A percentile compares a stretch with the other conserved stretches of the same genome.
These are phyloP conservation scores for Oxyruncus cristatus DNA, from an alignment of 2,113 vertebrate species.

Conservation along the genomic window DNA sequence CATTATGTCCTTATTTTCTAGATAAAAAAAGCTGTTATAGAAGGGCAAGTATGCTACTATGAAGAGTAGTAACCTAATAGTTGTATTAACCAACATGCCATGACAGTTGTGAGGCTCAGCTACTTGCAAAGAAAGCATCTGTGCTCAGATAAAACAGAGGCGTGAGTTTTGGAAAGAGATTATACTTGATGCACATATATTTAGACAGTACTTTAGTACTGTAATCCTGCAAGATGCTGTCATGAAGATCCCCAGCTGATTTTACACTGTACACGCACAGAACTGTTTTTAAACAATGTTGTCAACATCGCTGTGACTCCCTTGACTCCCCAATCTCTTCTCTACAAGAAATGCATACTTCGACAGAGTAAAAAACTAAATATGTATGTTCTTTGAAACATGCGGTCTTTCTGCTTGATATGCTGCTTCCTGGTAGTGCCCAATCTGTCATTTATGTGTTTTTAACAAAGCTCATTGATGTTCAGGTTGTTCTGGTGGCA, in stretches of 20 bases:
- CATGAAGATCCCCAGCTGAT: neutral
- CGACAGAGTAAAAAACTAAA: neutral
- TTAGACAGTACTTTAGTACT: neutral
- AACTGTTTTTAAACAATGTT: neutral
- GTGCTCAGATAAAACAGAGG: neutral
- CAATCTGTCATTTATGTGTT: neutral
- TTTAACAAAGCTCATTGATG: neutral
- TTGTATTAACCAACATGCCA: neutral
- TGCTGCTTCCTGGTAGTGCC: neutral
- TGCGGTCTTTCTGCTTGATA: neutral
- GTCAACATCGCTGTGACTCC: neutral
- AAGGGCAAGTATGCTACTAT: neutral
- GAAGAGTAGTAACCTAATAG: neutral
- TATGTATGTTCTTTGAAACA: neutral
- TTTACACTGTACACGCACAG: neutral
- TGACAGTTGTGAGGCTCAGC: neutral
- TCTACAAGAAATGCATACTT: neutral
- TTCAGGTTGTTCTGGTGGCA: neutral
- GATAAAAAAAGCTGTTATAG: neutral
- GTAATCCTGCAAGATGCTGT: neutral
- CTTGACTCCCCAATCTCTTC: neutral
- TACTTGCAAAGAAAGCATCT: neutral
- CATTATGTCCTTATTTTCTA: neutral
- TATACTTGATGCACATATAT: neutral
- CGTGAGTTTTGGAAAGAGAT: neutral